Evolutionary conservation across 2,113 vertebrate species (phyloP).

Genomic region (Macquaria australasica): DNA sequence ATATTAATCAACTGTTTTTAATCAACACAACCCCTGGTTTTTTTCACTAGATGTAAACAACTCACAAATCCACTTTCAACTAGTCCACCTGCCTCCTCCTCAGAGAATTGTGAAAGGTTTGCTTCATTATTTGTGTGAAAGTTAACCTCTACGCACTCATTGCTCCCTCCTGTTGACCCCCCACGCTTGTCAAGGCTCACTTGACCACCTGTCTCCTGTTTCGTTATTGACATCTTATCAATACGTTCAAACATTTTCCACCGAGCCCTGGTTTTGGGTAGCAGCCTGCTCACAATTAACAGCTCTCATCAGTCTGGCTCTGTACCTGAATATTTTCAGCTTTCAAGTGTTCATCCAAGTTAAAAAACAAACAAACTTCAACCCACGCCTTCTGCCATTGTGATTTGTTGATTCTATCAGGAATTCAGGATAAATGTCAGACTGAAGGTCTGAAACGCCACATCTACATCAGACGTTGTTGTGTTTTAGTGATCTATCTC

Average conservation of each 20-base stretch:
- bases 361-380: neutral
- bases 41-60: neutral
- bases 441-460: neutral
- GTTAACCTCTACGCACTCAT: neutral
- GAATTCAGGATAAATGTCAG: neutral
- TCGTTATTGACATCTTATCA: neutral
- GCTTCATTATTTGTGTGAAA: neutral
- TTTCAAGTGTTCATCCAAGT: neutral
- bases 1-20: neutral
- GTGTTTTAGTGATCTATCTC: neutral
- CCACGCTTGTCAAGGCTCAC: neutral
- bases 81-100: conserved; percentile 5
- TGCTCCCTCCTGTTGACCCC: neutral
- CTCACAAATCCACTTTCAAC: neutral
- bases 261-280: neutral
- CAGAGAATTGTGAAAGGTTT: neutral
- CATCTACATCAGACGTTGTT: neutral
- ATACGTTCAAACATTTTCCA: neutral
- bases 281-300: neutral
- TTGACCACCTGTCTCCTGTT: neutral
- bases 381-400: too few relatives aligned
- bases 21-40: neutral
- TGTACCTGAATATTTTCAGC: neutral
- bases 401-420: neutral
- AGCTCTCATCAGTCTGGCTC: neutral